phyloP scores from a whole-genome alignment of 2,888 invertebrate species.

The Lucinisca nassula region DNA sequence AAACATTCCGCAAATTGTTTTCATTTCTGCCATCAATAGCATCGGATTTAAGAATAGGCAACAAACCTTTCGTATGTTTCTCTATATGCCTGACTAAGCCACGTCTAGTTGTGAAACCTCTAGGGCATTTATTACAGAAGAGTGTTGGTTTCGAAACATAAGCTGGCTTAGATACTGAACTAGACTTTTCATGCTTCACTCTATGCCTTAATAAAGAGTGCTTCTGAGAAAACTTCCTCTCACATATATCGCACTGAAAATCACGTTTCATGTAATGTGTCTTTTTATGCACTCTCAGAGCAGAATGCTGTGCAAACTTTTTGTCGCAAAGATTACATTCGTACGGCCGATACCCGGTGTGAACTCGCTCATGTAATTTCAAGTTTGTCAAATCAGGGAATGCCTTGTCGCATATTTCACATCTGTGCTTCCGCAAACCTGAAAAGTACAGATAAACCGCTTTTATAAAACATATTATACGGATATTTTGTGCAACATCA shows the following conservation, averaged over 20 bases:
- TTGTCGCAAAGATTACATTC: not conserved
- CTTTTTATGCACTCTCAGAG: not conserved
- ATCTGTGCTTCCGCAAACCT: not conserved
- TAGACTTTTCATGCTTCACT: not conserved
- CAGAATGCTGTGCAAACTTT: not conserved
- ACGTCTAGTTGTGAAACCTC: not conserved
- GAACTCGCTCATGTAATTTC: not conserved
- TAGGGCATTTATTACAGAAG: not conserved
- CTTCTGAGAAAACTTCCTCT: not conserved
- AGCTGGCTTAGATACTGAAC: not conserved
- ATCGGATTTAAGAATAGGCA: not conserved
- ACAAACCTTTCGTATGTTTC: not conserved
- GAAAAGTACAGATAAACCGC: not conserved
- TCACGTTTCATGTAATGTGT: not conserved
- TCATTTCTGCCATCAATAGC: not conserved
- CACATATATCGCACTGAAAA: not conserved
- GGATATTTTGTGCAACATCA: not conserved
- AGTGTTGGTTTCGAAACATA: not conserved
- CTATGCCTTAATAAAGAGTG: not conserved
- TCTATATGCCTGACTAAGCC: not conserved
- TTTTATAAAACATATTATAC: not conserved
- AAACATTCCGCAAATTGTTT: not conserved
- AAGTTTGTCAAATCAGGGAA: not conserved
- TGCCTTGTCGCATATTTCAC: not conserved
- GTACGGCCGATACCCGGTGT: not conserved